phyloP scores from a whole-genome alignment of 2,888 invertebrate species.

The Uropetala carovei region DNA sequence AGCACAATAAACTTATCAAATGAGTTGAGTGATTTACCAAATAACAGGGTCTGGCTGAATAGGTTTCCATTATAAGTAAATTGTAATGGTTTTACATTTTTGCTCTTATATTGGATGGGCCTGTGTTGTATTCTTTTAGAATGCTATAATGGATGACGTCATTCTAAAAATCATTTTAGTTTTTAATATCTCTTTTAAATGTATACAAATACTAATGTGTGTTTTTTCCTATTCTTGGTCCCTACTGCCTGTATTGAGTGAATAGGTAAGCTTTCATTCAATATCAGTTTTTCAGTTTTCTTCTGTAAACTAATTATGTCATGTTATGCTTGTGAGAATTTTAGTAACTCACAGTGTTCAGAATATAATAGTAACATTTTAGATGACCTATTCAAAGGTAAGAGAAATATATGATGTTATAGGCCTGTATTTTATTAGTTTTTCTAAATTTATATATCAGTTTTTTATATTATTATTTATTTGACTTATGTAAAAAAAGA shows the following conservation, averaged over 20 bases:
- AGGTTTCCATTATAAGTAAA: too few relatives aligned
- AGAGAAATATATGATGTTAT: neutral
- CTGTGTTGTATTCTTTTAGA: too few relatives aligned
- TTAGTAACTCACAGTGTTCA: neutral
- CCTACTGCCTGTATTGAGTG: conserved; percentile 89
- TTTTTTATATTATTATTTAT: neutral
- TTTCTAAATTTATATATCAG: neutral
- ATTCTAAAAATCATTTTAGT: too few relatives aligned
- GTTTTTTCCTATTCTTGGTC: conserved; percentile 76
- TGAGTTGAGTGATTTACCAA: too few relatives aligned
- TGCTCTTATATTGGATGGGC: too few relatives aligned
- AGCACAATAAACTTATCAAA: too few relatives aligned
- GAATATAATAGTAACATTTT: neutral
- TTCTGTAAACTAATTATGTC: neutral
- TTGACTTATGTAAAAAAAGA: neutral
- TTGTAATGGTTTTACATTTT: too few relatives aligned
- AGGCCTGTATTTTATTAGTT: neutral
- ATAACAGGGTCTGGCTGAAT: too few relatives aligned
- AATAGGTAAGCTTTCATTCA: conserved; percentile 78
- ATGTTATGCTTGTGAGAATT: neutral
- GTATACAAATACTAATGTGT: conserved; percentile 69
- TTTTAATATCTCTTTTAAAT: neutral
- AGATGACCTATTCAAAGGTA: neutral
- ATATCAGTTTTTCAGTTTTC: neutral
- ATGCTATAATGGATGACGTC: too few relatives aligned